Evolutionary conservation across 2,113 vertebrate species (phyloP).

Genomic region (Mirounga angustirostris): DNA sequence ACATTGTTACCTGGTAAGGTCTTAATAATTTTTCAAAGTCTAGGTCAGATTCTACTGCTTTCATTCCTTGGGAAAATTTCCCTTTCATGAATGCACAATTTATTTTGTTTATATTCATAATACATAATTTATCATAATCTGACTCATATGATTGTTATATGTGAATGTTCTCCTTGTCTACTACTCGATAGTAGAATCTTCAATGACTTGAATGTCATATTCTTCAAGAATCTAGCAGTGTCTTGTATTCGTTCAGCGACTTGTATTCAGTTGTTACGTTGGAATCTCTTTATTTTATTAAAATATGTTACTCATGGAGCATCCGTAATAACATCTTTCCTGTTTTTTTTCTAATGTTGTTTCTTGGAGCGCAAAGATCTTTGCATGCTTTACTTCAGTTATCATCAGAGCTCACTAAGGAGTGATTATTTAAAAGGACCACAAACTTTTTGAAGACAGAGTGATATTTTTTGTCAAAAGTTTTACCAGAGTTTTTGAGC

Average conservation of each 20-base stretch:
- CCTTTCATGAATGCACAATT: background rate
- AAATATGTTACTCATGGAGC: background rate
- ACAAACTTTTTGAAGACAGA: background rate
- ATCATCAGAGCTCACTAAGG: background rate
- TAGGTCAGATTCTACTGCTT: background rate
- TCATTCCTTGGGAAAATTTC: background rate
- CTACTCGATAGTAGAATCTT: background rate
- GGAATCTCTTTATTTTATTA: background rate
- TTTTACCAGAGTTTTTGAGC: background rate
- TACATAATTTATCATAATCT: background rate
- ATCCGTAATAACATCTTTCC: background rate
- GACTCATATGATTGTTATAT: background rate
- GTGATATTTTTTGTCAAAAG: background rate
- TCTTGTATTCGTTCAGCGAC: background rate
- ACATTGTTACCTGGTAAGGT: background rate
- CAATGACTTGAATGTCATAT: background rate
- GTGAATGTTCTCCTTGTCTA: background rate
- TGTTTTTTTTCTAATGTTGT: background rate
- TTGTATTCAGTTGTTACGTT: background rate
- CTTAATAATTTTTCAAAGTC: background rate
- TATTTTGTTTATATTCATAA: background rate
- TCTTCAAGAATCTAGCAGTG: background rate
- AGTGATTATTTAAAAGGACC: conserved; percentile 16
- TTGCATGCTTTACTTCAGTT: background rate
- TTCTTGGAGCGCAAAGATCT: background rate